Conservation (phyloP, 2,888 invertebrate species). For the Drosophila subquinaria region DNA sequence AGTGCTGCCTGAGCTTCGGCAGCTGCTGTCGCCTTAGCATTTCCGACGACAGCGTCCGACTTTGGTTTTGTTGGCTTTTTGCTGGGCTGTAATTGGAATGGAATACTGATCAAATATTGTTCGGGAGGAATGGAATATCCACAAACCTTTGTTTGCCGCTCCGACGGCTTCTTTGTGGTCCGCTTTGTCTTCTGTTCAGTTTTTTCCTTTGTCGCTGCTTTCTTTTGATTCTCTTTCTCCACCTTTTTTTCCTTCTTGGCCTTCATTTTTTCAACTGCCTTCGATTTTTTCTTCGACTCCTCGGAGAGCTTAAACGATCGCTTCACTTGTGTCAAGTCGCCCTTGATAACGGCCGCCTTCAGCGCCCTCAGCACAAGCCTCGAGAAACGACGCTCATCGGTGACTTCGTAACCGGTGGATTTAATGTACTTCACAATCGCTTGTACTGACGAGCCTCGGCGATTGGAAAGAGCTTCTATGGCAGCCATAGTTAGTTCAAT, state of each 20-base stretch:
- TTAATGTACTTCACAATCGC: conserved; percentile 17
- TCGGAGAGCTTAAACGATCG: conserved; percentile 13
- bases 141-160: conserved; percentile 15
- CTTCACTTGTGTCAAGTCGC: conserved; percentile 3
- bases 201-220: background rate
- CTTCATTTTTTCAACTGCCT: conserved; percentile 8
- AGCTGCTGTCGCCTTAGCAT: conserved; percentile 6
- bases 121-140: background rate
- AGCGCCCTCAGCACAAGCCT: background rate
- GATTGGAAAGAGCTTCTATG: background rate
- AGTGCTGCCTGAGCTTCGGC: conserved; percentile 4
- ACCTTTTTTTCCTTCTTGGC: conserved; percentile 1
- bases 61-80: conserved; percentile 3
- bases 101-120: background rate
- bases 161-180: conserved; percentile 1
- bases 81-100: conserved; percentile 1
- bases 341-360: conserved; percentile 3
- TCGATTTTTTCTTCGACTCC: background rate
- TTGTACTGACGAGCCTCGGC: conserved; percentile 6
- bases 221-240: background rate
- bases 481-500: background rate
- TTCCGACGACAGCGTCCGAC: background rate
- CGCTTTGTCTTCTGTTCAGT: background rate
- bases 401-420: background rate
- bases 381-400: background rate